Conservation (phyloP, 2,113 vertebrate species). For the Mastomys coucha region DNA sequence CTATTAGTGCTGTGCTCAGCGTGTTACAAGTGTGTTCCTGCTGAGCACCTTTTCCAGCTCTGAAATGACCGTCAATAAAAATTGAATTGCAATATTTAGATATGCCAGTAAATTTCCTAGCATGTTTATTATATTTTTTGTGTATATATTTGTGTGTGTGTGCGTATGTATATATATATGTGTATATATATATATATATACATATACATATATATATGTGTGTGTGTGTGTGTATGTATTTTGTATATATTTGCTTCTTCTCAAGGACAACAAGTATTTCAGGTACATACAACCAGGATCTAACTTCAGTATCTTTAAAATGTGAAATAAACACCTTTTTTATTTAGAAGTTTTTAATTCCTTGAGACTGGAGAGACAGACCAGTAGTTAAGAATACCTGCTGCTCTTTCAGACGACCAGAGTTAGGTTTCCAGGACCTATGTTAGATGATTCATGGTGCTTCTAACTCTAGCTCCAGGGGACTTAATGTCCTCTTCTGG, state of each 20-base stretch:
- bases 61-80: background rate
- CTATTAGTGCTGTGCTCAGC: background rate
- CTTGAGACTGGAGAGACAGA: background rate
- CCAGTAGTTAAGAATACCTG: background rate
- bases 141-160: background rate
- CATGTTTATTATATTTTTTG: background rate
- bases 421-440: background rate
- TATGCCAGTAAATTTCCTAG: constrained; percentile 36
- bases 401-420: background rate
- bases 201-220: too few relatives aligned
- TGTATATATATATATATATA: too few relatives aligned
- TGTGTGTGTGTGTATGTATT: background rate
- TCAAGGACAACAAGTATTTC: background rate
- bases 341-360: background rate
- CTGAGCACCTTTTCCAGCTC: background rate
- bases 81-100: background rate
- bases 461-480: background rate
- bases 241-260: background rate
- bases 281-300: background rate
- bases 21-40: background rate
- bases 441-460: background rate
- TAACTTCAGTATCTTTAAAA: background rate
- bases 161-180: too few relatives aligned
- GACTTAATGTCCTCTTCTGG: background rate
- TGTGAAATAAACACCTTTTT: background rate